Evolutionary conservation across 2,888 invertebrate species (phyloP).

Genomic region (Laspeyria flexula): DNA sequence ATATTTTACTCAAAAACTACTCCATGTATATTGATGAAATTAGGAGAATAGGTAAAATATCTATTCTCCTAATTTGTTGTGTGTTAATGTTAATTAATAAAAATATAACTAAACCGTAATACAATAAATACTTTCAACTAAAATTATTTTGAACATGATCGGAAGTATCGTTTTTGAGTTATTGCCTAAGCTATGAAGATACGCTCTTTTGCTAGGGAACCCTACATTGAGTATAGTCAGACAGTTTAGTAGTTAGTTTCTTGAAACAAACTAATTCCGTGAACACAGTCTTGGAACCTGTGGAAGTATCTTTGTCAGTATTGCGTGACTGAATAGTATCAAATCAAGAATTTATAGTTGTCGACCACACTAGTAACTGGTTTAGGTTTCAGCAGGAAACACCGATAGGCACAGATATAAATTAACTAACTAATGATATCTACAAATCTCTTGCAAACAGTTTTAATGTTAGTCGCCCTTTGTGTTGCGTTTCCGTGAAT

Average conservation of each 20-base stretch:
- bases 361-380: background rate
- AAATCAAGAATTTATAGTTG: constrained; percentile 24
- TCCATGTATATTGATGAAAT: no score
- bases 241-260: background rate
- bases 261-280: background rate
- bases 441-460: background rate
- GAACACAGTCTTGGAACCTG: background rate
- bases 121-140: no score
- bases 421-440: constrained; percentile 4
- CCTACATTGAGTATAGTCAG: no score
- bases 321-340: constrained; percentile 27
- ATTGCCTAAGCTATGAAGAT: no score
- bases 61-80: no score
- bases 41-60: no score
- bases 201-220: no score
- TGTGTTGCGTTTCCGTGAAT: background rate
- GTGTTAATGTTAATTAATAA: no score
- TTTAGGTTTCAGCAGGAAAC: constrained; percentile 8
- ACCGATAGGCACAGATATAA: background rate
- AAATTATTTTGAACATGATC: no score
- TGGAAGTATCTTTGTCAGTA: background rate
- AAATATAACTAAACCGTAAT: no score
- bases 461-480: background rate
- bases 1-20: no score
- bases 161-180: no score